These are phyloP conservation scores for Delphinus delphis DNA, from an alignment of 2,113 vertebrate species.

Conservation along the genomic window DNA sequence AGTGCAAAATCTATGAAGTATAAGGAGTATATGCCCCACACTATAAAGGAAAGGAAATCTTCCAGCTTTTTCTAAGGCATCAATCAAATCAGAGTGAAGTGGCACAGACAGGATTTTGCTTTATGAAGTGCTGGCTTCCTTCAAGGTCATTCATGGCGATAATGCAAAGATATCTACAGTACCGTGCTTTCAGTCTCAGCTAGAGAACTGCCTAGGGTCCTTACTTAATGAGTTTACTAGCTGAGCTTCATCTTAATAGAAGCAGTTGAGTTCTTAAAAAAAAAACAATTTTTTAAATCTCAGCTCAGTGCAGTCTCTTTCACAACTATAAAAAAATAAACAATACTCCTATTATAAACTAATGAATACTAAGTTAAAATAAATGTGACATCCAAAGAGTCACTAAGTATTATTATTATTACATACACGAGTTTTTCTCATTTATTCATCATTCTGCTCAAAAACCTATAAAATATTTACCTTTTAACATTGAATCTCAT, in stretches of 20 bases:
- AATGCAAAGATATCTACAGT: conserved; percentile 43
- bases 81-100: conserved; percentile 54
- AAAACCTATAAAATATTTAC: conserved; percentile 37
- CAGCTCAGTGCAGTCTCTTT: conserved; percentile 30
- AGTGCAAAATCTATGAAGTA: conserved; percentile 47
- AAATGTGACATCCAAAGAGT: conserved; percentile 16
- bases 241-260: conserved; percentile 64
- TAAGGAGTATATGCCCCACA: conserved; percentile 23
- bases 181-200: not conserved
- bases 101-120: conserved; percentile 53
- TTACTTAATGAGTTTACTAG: conserved; percentile 71
- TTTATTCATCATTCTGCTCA: conserved; percentile 40
- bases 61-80: conserved; percentile 53
- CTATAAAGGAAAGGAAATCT: conserved; percentile 59
- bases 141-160: conserved; percentile 53
- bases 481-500: conserved; percentile 21
- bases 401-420: conserved; percentile 23
- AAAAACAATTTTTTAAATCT: not conserved
- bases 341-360: conserved; percentile 29
- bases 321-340: conserved; percentile 35
- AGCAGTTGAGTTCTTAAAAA: conserved; percentile 42
- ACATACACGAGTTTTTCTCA: not conserved
- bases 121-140: conserved; percentile 58
- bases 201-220: conserved; percentile 59
- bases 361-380: conserved; percentile 37